phyloP scores from a whole-genome alignment of 2,797 vertebrate genomes.

The Dendrocincla tyrannina region DNA sequence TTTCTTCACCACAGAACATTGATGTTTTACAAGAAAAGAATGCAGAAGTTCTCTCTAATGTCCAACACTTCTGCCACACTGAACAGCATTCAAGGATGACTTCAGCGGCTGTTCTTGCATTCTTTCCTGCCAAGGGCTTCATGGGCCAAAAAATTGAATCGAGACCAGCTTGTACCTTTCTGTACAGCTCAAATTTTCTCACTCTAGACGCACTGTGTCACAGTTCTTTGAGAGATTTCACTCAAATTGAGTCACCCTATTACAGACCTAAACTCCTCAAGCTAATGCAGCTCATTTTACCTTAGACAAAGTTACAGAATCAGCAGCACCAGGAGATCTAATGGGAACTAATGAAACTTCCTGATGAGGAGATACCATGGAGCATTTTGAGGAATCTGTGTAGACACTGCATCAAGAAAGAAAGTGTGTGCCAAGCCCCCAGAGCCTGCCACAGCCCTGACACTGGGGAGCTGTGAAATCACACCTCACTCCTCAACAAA shows the following conservation, averaged over 20 bases:
- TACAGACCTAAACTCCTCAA: background rate
- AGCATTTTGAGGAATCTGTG: background rate
- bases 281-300: background rate
- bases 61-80: background rate
- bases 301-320: background rate
- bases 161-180: background rate
- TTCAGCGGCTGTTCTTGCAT: background rate
- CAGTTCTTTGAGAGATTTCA: background rate
- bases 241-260: background rate
- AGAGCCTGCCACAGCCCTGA: background rate
- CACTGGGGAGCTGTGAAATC: background rate
- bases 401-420: background rate
- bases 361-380: background rate
- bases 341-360: background rate
- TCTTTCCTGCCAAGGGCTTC: background rate
- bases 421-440: fast-evolving
- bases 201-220: background rate
- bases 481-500: background rate
- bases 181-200: background rate
- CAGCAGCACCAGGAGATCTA: background rate
- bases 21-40: background rate
- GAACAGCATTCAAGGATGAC: background rate
- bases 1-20: background rate
- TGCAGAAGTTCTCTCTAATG: background rate
- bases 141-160: background rate